Evolutionary conservation across 1,140 invertebrate species (phyloP).

Genomic region (Paralvinella palmiformis): DNA sequence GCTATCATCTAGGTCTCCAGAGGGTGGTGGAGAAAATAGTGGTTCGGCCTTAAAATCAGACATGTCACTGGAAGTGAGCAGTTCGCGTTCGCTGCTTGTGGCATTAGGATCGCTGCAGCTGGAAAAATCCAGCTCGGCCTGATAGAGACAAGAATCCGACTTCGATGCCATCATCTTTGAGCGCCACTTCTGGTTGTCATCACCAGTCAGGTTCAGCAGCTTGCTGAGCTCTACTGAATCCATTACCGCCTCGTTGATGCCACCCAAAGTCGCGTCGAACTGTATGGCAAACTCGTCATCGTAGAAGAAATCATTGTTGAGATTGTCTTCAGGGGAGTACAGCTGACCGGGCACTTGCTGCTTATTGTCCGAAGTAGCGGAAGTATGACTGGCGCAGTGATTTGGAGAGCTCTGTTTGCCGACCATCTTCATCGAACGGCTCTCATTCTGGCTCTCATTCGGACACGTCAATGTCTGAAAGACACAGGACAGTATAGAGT

Average conservation of each 20-base stretch:
- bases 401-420: too few species aligned
- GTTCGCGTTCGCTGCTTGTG: conserved; percentile 37
- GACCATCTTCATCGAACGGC: too few species aligned
- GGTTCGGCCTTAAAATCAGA: conserved; percentile 34
- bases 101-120: conserved; percentile 39
- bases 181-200: background rate
- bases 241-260: background rate
- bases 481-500: too few species aligned
- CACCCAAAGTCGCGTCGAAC: conserved; percentile 15
- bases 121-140: conserved; percentile 40
- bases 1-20: conserved; percentile 13
- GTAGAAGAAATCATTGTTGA: conserved; percentile 23
- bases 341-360: too few species aligned
- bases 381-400: too few species aligned
- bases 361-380: too few species aligned
- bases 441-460: too few species aligned
- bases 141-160: conserved; percentile 18
- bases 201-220: background rate
- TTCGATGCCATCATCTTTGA: conserved; percentile 12
- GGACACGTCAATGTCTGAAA: too few species aligned
- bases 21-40: conserved; percentile 21
- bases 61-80: conserved; percentile 33
- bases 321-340: conserved; percentile 17
- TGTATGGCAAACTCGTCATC: conserved; percentile 20
- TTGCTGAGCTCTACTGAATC: background rate